Percentiles rank a stretch among this genome's conserved stretches.
Conservation (phyloP, 2,113 vertebrate genomes). For the Daubentonia madagascariensis region DNA sequence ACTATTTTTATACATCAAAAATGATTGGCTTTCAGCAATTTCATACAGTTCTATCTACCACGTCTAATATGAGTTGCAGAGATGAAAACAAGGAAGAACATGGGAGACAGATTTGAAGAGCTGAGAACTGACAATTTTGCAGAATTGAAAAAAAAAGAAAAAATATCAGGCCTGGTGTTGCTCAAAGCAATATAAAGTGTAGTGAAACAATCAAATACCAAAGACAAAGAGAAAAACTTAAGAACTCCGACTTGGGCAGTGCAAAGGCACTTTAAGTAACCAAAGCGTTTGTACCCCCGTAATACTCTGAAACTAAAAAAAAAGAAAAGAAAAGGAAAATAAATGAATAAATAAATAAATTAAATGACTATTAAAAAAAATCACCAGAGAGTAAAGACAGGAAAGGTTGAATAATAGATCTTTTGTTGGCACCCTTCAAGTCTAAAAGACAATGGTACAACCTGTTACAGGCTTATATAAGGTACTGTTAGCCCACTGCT, state of each 20-base stretch:
- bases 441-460: neutral
- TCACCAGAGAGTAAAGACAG: neutral
- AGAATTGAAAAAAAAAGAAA: neutral
- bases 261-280: too few species aligned
- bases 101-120: neutral
- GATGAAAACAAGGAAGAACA: neutral
- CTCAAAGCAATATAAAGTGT: neutral
- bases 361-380: too few species aligned
- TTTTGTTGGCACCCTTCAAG: neutral
- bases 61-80: neutral
- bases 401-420: neutral
- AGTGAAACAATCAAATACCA: neutral
- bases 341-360: too few species aligned
- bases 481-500: neutral
- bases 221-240: neutral
- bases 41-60: neutral
- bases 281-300: too few species aligned
- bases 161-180: neutral
- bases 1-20: neutral
- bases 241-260: too few species aligned
- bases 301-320: too few species aligned
- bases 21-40: neutral
- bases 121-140: neutral
- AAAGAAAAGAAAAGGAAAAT: too few species aligned
- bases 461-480: neutral